Evolutionary conservation across 2,888 invertebrate genomes (phyloP).

Genomic region (Mimumesa dahlbomi): DNA sequence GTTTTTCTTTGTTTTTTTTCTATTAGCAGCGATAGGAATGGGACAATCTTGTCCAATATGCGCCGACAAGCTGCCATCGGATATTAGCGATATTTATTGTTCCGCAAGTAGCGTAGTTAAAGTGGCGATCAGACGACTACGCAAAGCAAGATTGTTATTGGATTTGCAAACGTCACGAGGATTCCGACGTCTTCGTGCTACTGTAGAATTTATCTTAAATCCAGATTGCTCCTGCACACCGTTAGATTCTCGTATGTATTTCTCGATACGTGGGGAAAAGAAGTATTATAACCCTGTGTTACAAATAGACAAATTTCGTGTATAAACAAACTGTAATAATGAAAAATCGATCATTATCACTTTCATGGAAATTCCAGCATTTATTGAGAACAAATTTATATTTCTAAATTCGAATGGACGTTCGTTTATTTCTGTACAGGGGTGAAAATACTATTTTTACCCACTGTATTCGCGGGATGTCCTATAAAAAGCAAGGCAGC

Average conservation of each 20-base stretch:
- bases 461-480: no score
- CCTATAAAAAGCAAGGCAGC: no score
- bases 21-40: conserved; percentile 24
- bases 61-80: conserved; percentile 65
- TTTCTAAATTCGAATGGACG: no score
- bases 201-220: conserved; percentile 66
- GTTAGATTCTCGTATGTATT: conserved; percentile 71
- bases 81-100: conserved; percentile 70
- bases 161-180: conserved; percentile 63
- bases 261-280: no score
- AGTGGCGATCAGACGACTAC: conserved; percentile 71
- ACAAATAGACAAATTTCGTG: no score
- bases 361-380: no score
- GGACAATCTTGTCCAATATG: conserved; percentile 70
- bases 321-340: no score
- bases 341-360: no score
- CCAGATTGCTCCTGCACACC: conserved; percentile 71
- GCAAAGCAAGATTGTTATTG: conserved; percentile 70
- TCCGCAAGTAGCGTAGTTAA: conserved; percentile 70
- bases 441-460: no score
- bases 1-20: conserved; percentile 5
- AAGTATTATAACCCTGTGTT: no score
- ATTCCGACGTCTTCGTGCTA: conserved; percentile 63
- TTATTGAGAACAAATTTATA: no score
- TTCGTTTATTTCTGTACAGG: no score